Conservation (phyloP, 2,888 invertebrate species). For the Eristalinus sepulchralis region DNA sequence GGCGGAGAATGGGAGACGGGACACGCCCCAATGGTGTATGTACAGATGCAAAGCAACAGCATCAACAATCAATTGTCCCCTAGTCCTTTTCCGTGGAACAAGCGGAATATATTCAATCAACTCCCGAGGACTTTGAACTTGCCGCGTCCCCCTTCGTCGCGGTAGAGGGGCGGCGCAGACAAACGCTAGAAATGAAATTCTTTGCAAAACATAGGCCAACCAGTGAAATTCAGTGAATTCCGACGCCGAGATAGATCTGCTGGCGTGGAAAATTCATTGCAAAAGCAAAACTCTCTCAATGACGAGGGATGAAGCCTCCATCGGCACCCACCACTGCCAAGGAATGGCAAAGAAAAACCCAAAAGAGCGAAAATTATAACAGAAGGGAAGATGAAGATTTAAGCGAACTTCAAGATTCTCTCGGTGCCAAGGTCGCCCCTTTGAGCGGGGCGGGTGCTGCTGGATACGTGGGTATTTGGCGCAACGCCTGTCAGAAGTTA, state of each 20-base stretch:
- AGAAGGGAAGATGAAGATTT: slow-evolving; percentile 39
- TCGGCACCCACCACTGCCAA: too few relatives aligned
- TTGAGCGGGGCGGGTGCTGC: background rate
- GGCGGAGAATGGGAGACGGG: background rate
- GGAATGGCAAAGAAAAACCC: background rate
- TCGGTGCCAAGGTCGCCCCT: background rate
- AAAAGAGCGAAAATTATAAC: slow-evolving; percentile 22
- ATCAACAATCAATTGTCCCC: slow-evolving; percentile 26
- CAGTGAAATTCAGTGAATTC: slow-evolving; percentile 9
- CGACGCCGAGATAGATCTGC: slow-evolving; percentile 28
- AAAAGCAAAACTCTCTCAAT: slow-evolving; percentile 8
- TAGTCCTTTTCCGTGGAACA: background rate
- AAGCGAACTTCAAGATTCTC: background rate
- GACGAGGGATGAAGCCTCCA: background rate
- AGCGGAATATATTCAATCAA: slow-evolving; percentile 20
- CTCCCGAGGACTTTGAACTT: slow-evolving; percentile 29
- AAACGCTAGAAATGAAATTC: background rate
- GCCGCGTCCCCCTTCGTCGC: background rate
- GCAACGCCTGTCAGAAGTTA: slow-evolving; percentile 28
- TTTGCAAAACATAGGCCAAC: slow-evolving; percentile 32
- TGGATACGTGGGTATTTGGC: background rate
- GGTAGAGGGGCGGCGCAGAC: background rate
- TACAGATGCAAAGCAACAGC: background rate
- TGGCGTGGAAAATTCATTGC: slow-evolving; percentile 40
- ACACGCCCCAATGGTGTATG: background rate